Percentiles rank a stretch among this genome's conserved stretches.
Evolutionary conservation across 2,888 invertebrate genomes (phyloP).

Genomic region (Pegoplata infirma): DNA sequence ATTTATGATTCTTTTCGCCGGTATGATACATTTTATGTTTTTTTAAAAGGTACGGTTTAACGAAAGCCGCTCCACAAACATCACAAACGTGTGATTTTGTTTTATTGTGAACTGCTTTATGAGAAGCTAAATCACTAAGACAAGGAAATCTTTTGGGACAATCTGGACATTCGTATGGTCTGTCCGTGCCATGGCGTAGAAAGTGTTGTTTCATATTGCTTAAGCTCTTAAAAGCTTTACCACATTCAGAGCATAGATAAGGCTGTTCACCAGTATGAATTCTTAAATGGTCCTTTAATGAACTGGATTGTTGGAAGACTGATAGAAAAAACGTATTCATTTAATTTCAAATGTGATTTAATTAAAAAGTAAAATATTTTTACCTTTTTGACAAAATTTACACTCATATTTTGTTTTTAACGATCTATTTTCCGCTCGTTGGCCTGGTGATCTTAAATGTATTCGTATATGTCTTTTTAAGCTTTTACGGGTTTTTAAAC

Average conservation of each 20-base stretch:
- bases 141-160: conserved; percentile 81
- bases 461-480: conserved; percentile 70
- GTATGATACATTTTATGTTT: conserved; percentile 83
- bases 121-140: conserved; percentile 80
- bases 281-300: conserved; percentile 80
- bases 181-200: conserved; percentile 79
- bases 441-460: conserved; percentile 66
- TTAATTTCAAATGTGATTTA: neutral
- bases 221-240: conserved; percentile 80
- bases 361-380: neutral
- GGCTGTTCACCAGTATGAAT: conserved; percentile 80
- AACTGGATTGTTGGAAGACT: conserved; percentile 80
- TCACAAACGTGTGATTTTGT: conserved; percentile 82
- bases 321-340: neutral
- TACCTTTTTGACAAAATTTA: conserved; percentile 64
- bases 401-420: conserved; percentile 58
- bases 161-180: conserved; percentile 79
- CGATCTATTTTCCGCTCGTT: conserved; percentile 55
- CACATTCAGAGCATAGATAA: conserved; percentile 80
- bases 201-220: conserved; percentile 81
- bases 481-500: conserved; percentile 69
- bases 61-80: conserved; percentile 81
- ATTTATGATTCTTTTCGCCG: conserved; percentile 77
- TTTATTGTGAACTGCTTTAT: conserved; percentile 79
- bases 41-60: conserved; percentile 80